phyloP scores from a whole-genome alignment of 2,113 vertebrate genomes.

The Suncus etruscus region DNA sequence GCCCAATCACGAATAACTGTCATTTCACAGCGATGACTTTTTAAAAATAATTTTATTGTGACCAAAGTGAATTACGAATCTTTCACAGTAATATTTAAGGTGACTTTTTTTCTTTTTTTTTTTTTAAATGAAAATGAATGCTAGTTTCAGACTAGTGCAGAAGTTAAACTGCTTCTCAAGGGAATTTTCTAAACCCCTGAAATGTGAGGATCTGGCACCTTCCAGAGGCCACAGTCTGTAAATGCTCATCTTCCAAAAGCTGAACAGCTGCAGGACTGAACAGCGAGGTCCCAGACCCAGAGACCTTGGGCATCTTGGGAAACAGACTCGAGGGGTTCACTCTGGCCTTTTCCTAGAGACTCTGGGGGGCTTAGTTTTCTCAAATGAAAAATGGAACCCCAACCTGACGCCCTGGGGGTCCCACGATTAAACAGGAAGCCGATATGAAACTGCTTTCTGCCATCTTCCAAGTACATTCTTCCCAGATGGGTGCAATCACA shows the following conservation, averaged over 20 bases:
- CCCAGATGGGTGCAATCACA: neutral
- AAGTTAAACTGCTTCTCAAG: neutral
- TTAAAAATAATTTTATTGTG: no score
- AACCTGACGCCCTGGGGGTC: no score
- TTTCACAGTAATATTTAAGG: no score
- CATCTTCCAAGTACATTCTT: neutral
- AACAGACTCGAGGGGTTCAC: neutral
- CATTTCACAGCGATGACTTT: no score
- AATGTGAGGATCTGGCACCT: slow-evolving; percentile 70
- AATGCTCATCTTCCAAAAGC: neutral
- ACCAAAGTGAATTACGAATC: no score
- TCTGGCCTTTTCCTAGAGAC: neutral
- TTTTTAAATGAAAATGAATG: neutral
- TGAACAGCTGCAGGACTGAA: neutral
- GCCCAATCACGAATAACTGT: no score
- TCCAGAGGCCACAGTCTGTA: slow-evolving; percentile 71
- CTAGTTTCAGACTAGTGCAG: neutral
- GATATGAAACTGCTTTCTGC: neutral
- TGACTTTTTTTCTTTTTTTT: no score
- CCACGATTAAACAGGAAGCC: neutral
- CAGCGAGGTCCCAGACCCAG: neutral
- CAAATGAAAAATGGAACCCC: slow-evolving; percentile 1
- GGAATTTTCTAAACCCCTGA: slow-evolving; percentile 30
- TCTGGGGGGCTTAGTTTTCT: neutral
- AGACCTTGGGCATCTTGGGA: neutral